phyloP scores from a whole-genome alignment of 2,113 vertebrate species.

The Acrocephalus kingi region DNA sequence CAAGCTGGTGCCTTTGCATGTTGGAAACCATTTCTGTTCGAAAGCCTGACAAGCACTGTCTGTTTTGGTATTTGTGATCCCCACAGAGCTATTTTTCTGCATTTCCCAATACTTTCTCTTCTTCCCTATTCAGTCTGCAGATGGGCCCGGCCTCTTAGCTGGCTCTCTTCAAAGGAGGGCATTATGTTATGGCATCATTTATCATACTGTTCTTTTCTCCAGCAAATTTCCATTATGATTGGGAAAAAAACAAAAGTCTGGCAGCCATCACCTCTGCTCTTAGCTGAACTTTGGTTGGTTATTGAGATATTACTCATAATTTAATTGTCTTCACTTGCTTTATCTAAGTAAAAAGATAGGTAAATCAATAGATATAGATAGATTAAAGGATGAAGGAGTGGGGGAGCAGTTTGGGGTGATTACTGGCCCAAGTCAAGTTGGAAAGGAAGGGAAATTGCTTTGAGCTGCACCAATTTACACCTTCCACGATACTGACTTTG shows the following conservation, averaged over 20 bases:
- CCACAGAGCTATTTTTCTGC: conserved; percentile 37
- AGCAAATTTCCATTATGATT: conserved; percentile 4
- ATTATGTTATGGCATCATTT: not conserved
- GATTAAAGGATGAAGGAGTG: not conserved
- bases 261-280: conserved; percentile 12
- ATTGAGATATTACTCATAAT: not conserved
- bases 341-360: not conserved
- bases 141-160: not conserved
- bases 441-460: not conserved
- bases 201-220: not conserved
- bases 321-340: conserved; percentile 1
- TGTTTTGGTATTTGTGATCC: not conserved
- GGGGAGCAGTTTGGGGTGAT: not conserved
- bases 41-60: not conserved
- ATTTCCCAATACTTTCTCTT: conserved; percentile 52
- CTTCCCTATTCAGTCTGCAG: not conserved
- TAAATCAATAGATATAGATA: not conserved
- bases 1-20: not conserved
- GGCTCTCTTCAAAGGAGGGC: conserved; percentile 7
- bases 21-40: conserved; percentile 18
- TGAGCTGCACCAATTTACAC: not conserved
- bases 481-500: not conserved
- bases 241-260: not conserved
- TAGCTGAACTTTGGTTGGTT: conserved; percentile 16
- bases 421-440: not conserved